Conservation (phyloP, 2,113 vertebrate species). For the Chionis minor region DNA sequence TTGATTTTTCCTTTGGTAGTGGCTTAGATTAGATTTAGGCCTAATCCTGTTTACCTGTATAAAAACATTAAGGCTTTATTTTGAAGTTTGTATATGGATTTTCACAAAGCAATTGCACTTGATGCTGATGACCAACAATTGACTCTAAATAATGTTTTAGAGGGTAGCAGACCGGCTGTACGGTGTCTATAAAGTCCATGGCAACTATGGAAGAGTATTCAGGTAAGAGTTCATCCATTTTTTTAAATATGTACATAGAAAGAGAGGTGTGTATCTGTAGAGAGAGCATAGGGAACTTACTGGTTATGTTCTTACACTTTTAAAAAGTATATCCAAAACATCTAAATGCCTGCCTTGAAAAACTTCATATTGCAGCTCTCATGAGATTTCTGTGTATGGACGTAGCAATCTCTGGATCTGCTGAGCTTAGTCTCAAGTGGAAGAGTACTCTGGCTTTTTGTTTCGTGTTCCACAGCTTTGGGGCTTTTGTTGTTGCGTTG, state of each 20-base stretch:
- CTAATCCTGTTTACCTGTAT: not conserved
- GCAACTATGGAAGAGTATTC: slow-evolving; percentile 96
- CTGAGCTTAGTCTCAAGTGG: not conserved
- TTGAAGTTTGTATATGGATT: not conserved
- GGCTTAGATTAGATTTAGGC: not conserved
- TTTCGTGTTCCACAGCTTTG: not conserved
- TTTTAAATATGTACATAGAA: not conserved
- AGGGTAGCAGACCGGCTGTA: slow-evolving; percentile 94
- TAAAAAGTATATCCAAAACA: not conserved
- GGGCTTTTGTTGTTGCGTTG: not conserved
- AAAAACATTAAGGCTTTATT: not conserved
- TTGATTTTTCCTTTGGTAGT: not conserved
- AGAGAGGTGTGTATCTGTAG: not conserved
- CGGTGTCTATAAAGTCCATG: slow-evolving; percentile 96
- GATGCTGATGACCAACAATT: slow-evolving; percentile 7
- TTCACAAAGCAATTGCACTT: not conserved
- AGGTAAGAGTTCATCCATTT: slow-evolving; percentile 77
- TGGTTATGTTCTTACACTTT: not conserved
- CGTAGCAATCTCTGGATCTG: not conserved
- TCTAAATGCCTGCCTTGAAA: not conserved
- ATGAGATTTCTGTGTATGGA: not conserved
- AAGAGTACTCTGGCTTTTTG: not conserved
- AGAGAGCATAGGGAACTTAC: not conserved
- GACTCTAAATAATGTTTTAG: slow-evolving; percentile 71
- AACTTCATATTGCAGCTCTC: not conserved